These are phyloP conservation scores for Amphiprion clarkii DNA, from an alignment of 2,797 vertebrate genomes.

Conservation along the genomic window DNA sequence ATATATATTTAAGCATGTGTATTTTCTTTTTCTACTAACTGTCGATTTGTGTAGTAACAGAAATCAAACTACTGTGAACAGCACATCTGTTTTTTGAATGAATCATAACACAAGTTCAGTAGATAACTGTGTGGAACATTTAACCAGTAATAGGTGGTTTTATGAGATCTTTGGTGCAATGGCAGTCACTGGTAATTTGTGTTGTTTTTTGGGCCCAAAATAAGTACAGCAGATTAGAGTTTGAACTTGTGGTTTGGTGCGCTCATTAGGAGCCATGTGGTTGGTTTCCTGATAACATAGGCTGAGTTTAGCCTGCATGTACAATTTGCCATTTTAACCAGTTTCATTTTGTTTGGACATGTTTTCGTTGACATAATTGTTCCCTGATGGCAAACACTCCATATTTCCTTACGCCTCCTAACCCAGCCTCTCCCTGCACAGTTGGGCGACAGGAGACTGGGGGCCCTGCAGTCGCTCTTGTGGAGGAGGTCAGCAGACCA, in stretches of 20 bases:
- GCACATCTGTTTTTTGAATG: background rate
- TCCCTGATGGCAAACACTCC: background rate
- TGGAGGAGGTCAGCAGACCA: slow-evolving; percentile 91
- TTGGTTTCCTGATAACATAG: slow-evolving; percentile 43
- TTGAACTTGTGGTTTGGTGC: slow-evolving; percentile 39
- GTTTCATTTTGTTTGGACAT: background rate
- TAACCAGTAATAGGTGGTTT: slow-evolving; percentile 8
- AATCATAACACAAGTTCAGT: background rate
- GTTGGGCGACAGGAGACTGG: slow-evolving; percentile 93
- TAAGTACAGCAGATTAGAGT: slow-evolving; percentile 33
- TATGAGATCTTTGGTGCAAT: background rate
- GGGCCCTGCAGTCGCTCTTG: slow-evolving; percentile 90
- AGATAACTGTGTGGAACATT: background rate
- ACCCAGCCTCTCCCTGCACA: slow-evolving; percentile 53
- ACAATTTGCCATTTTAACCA: background rate
- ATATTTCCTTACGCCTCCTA: background rate
- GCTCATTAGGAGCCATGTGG: slow-evolving; percentile 51
- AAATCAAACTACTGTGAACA: slow-evolving; percentile 22
- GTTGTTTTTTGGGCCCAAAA: slow-evolving; percentile 41
- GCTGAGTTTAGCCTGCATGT: slow-evolving; percentile 14
- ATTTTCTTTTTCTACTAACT: slow-evolving; percentile 35
- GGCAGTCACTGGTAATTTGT: slow-evolving; percentile 6
- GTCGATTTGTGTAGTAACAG: slow-evolving; percentile 10
- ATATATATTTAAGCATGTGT: slow-evolving; percentile 33
- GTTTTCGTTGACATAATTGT: background rate